Conservation (phyloP, 2,113 vertebrate species). For the Amphilophus citrinellus region DNA sequence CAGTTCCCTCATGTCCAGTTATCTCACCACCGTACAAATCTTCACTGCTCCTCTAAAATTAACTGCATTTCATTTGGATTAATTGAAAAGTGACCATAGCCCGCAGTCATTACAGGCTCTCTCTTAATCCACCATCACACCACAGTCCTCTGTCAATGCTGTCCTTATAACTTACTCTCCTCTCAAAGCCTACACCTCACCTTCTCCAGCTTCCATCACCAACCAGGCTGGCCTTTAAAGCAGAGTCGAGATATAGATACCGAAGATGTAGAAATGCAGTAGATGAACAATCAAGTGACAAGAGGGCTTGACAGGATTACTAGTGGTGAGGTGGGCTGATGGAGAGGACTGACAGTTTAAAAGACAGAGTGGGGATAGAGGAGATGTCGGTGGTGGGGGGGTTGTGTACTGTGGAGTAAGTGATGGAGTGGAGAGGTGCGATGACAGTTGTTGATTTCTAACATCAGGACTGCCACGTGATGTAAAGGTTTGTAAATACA, state of each 20-base stretch:
- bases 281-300: conserved; percentile 7
- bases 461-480: background rate
- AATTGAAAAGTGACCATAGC: conserved; percentile 77
- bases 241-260: background rate
- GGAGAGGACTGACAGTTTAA: conserved; percentile 49
- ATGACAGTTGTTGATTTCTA: conserved; percentile 29
- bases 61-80: conserved; percentile 69
- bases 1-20: conserved; percentile 22
- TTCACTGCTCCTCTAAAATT: conserved; percentile 41
- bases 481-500: background rate
- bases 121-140: background rate
- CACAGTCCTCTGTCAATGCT: background rate
- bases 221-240: background rate
- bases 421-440: conserved; percentile 37
- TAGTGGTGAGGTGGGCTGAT: conserved; percentile 25
- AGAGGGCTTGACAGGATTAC: conserved; percentile 35
- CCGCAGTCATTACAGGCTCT: conserved; percentile 60
- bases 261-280: conserved; percentile 1
- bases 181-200: background rate
- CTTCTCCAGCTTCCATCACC: background rate
- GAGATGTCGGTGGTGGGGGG: conserved; percentile 19
- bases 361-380: conserved; percentile 41
- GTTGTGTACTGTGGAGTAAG: background rate
- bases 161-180: background rate
- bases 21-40: conserved; percentile 38